These are phyloP conservation scores for Drosophila subpulchrella DNA, from an alignment of 1,140 invertebrate species.

Conservation along the genomic window DNA sequence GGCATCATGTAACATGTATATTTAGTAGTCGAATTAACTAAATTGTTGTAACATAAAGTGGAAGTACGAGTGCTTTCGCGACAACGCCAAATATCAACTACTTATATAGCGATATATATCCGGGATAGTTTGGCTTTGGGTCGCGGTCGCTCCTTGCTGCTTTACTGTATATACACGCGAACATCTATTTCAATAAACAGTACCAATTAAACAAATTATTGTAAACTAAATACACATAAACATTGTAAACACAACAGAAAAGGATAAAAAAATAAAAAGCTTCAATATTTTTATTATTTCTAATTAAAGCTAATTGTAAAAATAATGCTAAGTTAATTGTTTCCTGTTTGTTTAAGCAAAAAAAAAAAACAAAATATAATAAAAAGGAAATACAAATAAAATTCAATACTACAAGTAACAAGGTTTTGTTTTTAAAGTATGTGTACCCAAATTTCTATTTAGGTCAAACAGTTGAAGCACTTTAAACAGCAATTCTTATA, in stretches of 20 bases:
- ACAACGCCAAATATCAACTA: conserved; percentile 53
- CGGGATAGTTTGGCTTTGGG: conserved; percentile 48
- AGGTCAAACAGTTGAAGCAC: no score
- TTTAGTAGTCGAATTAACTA: conserved; percentile 75
- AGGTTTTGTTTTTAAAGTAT: neutral
- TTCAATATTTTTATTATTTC: conserved; percentile 81
- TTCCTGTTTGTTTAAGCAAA: conserved; percentile 79
- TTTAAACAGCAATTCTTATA: no score
- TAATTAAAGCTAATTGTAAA: conserved; percentile 75
- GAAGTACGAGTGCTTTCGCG: conserved; percentile 32
- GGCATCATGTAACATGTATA: conserved; percentile 55
- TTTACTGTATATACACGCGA: conserved; percentile 67
- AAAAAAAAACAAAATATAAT: conserved; percentile 35
- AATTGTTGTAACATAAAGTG: conserved; percentile 65
- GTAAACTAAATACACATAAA: conserved; percentile 63
- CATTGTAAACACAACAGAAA: conserved; percentile 53
- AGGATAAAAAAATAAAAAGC: conserved; percentile 56
- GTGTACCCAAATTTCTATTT: no score
- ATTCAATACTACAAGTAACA: conserved; percentile 13
- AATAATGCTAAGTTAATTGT: conserved; percentile 78
- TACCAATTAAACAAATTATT: conserved; percentile 61
- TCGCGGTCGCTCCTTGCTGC: conserved; percentile 46
- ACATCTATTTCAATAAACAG: conserved; percentile 48
- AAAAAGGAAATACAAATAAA: conserved; percentile 52
- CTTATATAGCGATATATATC: conserved; percentile 60